Evolutionary conservation across 2,113 vertebrate genomes (phyloP).

Genomic region (Trematomus loennbergii): DNA sequence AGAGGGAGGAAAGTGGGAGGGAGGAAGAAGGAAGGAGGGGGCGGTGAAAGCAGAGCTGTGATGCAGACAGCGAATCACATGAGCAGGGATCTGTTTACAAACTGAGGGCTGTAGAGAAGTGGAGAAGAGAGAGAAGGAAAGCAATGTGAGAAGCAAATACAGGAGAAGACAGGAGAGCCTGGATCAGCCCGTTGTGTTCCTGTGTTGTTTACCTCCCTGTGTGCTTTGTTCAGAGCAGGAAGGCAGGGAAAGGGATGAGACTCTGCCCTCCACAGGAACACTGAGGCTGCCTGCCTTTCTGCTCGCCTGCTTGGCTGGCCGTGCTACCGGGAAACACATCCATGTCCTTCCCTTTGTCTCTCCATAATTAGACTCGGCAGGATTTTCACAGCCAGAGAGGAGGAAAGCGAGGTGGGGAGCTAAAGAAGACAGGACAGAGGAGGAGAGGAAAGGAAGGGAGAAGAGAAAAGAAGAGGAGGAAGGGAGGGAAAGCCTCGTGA

Average conservation of each 20-base stretch:
- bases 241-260: constrained; percentile 61
- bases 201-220: constrained; percentile 28
- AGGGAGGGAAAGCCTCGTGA: constrained; percentile 55
- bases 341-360: constrained; percentile 72
- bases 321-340: constrained; percentile 63
- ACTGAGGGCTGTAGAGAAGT: constrained; percentile 73
- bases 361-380: constrained; percentile 59
- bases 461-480: constrained; percentile 3
- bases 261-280: constrained; percentile 49
- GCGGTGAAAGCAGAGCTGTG: constrained; percentile 77
- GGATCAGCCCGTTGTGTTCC: constrained; percentile 32
- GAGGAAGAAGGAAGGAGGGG: constrained; percentile 52
- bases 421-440: constrained; percentile 38
- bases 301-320: constrained; percentile 42
- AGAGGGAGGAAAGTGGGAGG: background rate
- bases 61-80: constrained; percentile 84
- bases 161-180: constrained; percentile 25
- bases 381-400: constrained; percentile 61
- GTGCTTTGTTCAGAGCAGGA: constrained; percentile 45
- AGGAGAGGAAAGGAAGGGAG: constrained; percentile 28
- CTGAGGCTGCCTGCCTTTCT: constrained; percentile 60
- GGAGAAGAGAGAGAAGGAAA: constrained; percentile 50
- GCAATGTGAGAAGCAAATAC: constrained; percentile 39
- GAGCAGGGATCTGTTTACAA: constrained; percentile 86
- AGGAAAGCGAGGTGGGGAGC: constrained; percentile 40